Evolutionary conservation across 2,113 vertebrate genomes (phyloP).

Genomic region (Lagopus leucura): DNA sequence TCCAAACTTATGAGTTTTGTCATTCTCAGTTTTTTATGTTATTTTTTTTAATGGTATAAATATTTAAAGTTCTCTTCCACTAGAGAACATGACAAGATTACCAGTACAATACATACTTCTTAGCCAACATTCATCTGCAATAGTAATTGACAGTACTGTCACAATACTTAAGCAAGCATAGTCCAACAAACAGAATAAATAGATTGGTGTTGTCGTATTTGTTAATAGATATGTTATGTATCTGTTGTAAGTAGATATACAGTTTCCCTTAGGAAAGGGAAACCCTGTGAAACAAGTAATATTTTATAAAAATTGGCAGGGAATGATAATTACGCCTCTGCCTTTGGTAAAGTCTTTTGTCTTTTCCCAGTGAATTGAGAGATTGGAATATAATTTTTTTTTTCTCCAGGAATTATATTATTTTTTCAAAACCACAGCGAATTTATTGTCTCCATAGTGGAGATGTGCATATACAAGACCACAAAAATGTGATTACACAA

Average conservation of each 20-base stretch:
- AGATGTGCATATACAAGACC: not conserved
- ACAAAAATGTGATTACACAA: not conserved
- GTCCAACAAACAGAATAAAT: not conserved
- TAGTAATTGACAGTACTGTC: not conserved
- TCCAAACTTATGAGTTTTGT: not conserved
- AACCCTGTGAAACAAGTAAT: not conserved
- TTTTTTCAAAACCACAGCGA: not conserved
- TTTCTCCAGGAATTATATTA: not conserved
- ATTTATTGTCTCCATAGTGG: not conserved
- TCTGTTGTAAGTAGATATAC: not conserved
- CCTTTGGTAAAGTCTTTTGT: not conserved
- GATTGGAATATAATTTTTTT: not conserved
- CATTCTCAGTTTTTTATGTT: not conserved
- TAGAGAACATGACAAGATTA: not conserved
- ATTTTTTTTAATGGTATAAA: not conserved
- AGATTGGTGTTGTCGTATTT: not conserved
- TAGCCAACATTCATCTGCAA: not conserved
- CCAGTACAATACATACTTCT: not conserved
- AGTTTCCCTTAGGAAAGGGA: not conserved
- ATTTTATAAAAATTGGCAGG: not conserved
- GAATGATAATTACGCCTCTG: not conserved
- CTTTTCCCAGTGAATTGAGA: not conserved
- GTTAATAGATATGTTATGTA: not conserved
- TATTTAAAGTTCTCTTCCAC: not conserved
- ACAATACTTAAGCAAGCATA: not conserved